Conservation (phyloP, 2,888 invertebrate genomes). For the Pemphredon lugubris region DNA sequence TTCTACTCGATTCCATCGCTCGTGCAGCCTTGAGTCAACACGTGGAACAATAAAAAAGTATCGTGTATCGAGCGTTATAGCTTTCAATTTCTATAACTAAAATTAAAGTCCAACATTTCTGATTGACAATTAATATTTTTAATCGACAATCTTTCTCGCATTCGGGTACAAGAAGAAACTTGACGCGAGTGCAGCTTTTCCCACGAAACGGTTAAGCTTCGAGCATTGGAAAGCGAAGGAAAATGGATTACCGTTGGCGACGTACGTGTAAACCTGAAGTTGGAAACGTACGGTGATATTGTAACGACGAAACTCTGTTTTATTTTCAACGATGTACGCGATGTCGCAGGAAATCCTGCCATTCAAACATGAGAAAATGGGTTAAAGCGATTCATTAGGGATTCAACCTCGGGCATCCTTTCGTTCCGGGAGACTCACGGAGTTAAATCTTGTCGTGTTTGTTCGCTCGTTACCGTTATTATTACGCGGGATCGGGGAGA, state of each 20-base stretch:
- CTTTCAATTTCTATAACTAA: too few species aligned
- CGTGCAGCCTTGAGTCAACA: too few species aligned
- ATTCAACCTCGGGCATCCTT: conserved; percentile 19
- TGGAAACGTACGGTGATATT: conserved; percentile 20
- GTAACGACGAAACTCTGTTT: conserved; percentile 33
- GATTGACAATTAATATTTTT: too few species aligned
- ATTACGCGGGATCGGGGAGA: neutral
- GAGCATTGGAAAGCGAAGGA: neutral
- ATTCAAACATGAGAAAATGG: conserved; percentile 42
- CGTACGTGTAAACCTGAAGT: too few species aligned
- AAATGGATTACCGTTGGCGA: neutral
- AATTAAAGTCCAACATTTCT: too few species aligned
- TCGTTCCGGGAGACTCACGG: conserved; percentile 1
- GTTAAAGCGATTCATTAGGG: conserved; percentile 44
- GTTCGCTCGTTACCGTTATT: neutral
- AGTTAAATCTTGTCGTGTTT: neutral
- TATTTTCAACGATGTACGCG: conserved; percentile 37
- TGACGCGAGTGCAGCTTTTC: too few species aligned
- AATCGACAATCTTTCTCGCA: too few species aligned
- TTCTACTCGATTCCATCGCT: too few species aligned
- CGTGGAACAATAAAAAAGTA: too few species aligned
- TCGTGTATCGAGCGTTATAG: too few species aligned
- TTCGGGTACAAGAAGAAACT: too few species aligned
- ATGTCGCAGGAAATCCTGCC: conserved; percentile 56
- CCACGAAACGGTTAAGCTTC: neutral